Conservation (phyloP, 2,113 vertebrate genomes). For the Coreoperca whiteheadi region DNA sequence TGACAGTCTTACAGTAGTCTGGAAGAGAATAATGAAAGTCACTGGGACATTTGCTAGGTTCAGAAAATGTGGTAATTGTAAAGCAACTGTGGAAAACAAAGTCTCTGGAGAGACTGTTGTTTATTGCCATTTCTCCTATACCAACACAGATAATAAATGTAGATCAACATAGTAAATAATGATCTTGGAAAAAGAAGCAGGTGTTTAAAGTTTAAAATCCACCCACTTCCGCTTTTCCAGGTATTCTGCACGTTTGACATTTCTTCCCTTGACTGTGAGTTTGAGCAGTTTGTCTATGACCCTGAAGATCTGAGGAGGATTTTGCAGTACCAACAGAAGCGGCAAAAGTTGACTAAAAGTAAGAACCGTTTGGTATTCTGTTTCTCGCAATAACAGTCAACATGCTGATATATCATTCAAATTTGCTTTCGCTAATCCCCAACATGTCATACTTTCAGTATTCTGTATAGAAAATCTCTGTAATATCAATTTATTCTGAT, state of each 20-base stretch:
- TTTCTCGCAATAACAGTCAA: background rate
- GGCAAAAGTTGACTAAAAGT: background rate
- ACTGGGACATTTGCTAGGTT: too few species aligned
- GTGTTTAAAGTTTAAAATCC: background rate
- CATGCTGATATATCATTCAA: background rate
- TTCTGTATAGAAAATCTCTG: background rate
- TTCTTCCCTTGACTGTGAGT: background rate
- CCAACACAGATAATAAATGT: background rate
- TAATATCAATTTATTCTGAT: background rate
- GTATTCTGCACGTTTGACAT: background rate
- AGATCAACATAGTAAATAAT: background rate
- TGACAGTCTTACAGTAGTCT: too few species aligned
- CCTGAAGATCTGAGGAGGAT: slow-evolving; percentile 11
- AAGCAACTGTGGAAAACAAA: too few species aligned
- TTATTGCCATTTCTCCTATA: too few species aligned
- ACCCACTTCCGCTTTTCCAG: background rate
- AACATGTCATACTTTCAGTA: background rate
- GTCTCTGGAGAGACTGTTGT: too few species aligned
- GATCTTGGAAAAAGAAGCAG: background rate
- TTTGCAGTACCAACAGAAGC: background rate
- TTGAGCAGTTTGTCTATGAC: background rate
- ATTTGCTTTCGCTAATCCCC: background rate
- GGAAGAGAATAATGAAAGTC: too few species aligned
- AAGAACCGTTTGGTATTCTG: background rate
- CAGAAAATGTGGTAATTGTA: too few species aligned